Evolutionary conservation across 2,888 invertebrate species (phyloP).

Genomic region (Macrosoma leucophasiata): DNA sequence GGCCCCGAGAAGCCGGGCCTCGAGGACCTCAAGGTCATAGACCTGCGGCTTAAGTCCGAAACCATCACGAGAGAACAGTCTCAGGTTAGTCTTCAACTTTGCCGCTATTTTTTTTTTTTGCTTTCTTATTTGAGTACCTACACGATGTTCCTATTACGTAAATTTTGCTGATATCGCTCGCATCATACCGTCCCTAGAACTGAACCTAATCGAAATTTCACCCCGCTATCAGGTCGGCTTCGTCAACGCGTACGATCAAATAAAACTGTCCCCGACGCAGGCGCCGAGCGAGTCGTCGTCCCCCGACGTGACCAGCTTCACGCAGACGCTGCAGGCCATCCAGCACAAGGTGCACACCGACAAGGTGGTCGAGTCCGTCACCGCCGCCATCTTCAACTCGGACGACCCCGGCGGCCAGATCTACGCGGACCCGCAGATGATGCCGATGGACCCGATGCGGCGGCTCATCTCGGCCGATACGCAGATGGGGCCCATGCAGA

Average conservation of each 20-base stretch:
- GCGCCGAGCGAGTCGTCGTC: constrained; percentile 53
- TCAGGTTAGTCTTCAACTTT: constrained; percentile 37
- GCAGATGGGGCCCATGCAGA: constrained; percentile 36
- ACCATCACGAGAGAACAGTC: constrained; percentile 46
- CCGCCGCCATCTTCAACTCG: constrained; percentile 69
- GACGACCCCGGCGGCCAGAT: constrained; percentile 50
- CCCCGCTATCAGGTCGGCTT: constrained; percentile 38
- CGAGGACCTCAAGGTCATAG: constrained; percentile 77
- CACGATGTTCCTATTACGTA: too few relatives aligned
- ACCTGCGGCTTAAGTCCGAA: constrained; percentile 81
- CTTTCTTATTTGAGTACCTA: too few relatives aligned
- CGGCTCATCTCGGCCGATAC: constrained; percentile 49
- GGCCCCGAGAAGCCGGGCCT: constrained; percentile 36
- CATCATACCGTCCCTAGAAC: too few relatives aligned
- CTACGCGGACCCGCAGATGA: constrained; percentile 41
- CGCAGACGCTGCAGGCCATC: constrained; percentile 64
- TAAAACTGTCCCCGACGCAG: constrained; percentile 72
- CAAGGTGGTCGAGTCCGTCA: constrained; percentile 70
- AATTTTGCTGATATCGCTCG: too few relatives aligned
- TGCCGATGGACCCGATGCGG: constrained; percentile 35
- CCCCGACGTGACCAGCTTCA: constrained; percentile 52
- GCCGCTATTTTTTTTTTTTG: too few relatives aligned
- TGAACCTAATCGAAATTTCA: background rate
- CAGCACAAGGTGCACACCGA: constrained; percentile 70
- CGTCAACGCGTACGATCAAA: constrained; percentile 62